These are phyloP conservation scores for Triplophysa rosa DNA, from an alignment of 2,113 vertebrate genomes.

Conservation along the genomic window DNA sequence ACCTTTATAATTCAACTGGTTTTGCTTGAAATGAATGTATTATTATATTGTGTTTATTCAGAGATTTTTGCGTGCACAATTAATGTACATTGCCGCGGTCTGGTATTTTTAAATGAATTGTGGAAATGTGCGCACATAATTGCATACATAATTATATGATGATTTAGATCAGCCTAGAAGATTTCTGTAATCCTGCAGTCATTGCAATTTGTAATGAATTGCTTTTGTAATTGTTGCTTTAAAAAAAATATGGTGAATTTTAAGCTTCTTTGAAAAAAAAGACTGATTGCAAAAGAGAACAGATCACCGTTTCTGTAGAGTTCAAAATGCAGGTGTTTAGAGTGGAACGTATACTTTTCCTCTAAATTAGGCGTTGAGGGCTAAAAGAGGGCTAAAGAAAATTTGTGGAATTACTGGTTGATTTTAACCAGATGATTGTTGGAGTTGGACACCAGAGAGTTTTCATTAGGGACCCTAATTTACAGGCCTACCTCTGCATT, in stretches of 20 bases:
- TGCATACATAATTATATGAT: constrained; percentile 1
- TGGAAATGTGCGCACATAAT: background rate
- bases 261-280: constrained; percentile 30
- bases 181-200: constrained; percentile 4
- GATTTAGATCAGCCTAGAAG: constrained; percentile 13
- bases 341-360: constrained; percentile 89
- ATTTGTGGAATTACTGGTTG: constrained; percentile 98
- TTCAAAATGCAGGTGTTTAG: constrained; percentile 93
- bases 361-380: constrained; percentile 95
- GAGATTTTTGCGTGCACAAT: background rate
- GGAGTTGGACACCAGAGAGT: constrained; percentile 89
- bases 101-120: background rate
- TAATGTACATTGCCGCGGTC: background rate
- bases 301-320: constrained; percentile 58
- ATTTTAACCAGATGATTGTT: constrained; percentile 99
- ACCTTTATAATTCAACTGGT: background rate
- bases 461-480: constrained; percentile 98
- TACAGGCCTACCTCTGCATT: constrained; percentile 92
- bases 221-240: constrained; percentile 19
- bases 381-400: constrained; percentile 86
- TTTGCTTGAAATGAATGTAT: background rate
- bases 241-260: constrained; percentile 43
- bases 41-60: background rate
- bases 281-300: constrained; percentile 50
- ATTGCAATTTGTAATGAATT: background rate